Base-by-base conservation (phyloP, 2,888 invertebrate genomes). In the Antheraea assamensis region DNA sequence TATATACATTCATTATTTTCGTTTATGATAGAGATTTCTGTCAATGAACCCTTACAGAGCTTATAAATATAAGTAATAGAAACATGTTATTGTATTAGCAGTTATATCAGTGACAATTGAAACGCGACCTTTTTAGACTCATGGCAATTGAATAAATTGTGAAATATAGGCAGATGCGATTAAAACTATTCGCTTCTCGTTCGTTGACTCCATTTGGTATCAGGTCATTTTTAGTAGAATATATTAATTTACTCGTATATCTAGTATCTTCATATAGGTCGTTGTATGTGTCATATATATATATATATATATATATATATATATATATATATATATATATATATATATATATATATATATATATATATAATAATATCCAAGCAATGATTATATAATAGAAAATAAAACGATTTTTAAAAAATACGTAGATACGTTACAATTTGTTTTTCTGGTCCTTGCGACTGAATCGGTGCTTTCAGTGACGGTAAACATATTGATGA, bases 131-230 rank as follows among this genome's bases (percentile, higher is more conserved):
- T 71, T 75, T 70, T 73, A n/a, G 74, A 74, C 70, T 21, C 13
- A 55, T 73, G 61, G 66, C 79, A 81, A 81, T 81, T 81, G 77
- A 80, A 79, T 80, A 74, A 77, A 80, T 76, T 76, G 79, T 79
- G 79, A 80, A 74, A 76, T 77, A 81, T 78, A 75, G 78, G 70
- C 64, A 70, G 68, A 71, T 55, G 71, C 42, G 66, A 72, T 74
- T 64, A 74, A 71, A 71, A 71, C 49, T 52, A 52, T 49, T 71
- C 30, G 49, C 52, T 5, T 71, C 27, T 49, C n/a, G 47, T 71
- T 52, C 49, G 24, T 71, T 71, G 52, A 75, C 76, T 64, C 35
- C n/a, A 21, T 35, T 68, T 13, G 10, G 7, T 19, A 10, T 2
- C 21, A 13, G 70, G 73, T 70, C 73, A 70, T 31, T 30, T 30